Evolutionary conservation across 2,113 vertebrate genomes (phyloP), one percentile per base, ranked within the genome.

Genomic region (Pteruthius melanotis): DNA sequence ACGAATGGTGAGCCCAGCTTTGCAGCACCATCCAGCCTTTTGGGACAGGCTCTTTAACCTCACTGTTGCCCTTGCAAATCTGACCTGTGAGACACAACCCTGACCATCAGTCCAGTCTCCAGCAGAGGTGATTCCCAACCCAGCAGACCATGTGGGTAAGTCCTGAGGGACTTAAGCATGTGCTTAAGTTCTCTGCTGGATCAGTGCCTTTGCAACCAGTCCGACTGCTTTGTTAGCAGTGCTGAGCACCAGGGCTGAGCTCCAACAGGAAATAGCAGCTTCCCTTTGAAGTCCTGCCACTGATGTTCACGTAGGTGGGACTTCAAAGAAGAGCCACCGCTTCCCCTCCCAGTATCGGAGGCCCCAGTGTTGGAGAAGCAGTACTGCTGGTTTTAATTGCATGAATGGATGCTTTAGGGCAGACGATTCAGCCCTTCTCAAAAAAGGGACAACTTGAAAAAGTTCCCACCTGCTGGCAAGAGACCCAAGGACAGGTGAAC

Each of bases 281-380:
- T 93, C 90, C 77, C 97, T 97, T 97, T 97, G 97, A 97, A 96
- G 94, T 96, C 76, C 94, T 97, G 95, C 97, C 95, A 97, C 87
- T 92, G 93, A 95, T 97, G 96, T 95, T 97, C 96, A 91, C 45
- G 95, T 96, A 97, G 96, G 96, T 96, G 95, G 97, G 96, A 97
- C 96, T 97, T 97, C 96, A 96, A 97, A 97, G 94, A 88, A 91
- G 90, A 97, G 93, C 91, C 84, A 91, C 93, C 15, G 83, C 86
- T 90, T 95, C 95, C 92, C 92, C 94, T 95, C 96, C 88, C 91
- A 91, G 92, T 95, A 94, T 91, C n/a, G 11, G 93, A 95, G 96
- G 95, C 93, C 95, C 87, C 94, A 39, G 83, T 94, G 92, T 39
- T 90, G 88, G 94, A 96, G 92, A 94, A 96, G 96, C 93, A 90